Evolutionary conservation across 2,888 invertebrate genomes (phyloP), one percentile per base, ranked within the genome.

Genomic region (Melieria crassipennis): DNA sequence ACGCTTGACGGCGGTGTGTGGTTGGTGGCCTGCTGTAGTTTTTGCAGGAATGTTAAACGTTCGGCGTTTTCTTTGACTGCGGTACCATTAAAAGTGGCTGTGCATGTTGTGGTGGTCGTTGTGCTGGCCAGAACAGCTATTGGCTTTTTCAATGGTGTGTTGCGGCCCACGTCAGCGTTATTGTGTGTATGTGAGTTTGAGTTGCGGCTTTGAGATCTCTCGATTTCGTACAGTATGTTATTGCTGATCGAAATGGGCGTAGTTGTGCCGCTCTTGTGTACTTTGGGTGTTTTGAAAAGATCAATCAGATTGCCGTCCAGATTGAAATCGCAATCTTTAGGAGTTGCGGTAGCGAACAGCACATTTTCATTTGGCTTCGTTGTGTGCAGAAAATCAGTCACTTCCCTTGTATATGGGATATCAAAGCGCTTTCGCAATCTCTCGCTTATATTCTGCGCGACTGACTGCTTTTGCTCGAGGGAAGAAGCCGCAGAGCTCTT

Each of bases 221-320:
- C 84, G 46, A 84, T 84, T 60, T 84, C 82, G 47, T 84, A 82
- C 7, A 84, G 71, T 4, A 84, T 78, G 75, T 84, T 84, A 50
- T 84, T 84, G 13, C 79, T 80, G 4, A 76, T 74, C 0, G 82
- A 80, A 45, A 84, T 84, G 3, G 84, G 83, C 7, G 83, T 82
- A 4, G 66, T 73, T 1, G 72, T 57, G 10, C 76, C 73, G 47
- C 77, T 79, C 1, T 47, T 63, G 10, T n/a, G 7, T 55, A 13
- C 5, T 30, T 46, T 57, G n/a, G 13, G 16, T 30, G 13, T 7
- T 4, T 55, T 52, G 57, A 61, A 16, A 60, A 69, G 6, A n/a
- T 43, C 46, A 47, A 7, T 30, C 11, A 45, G 7, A 62, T 55
- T 52, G 42, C 6, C 62, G 9, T 47, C 16, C 4, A 7, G 0